Conservation (phyloP, 2,113 vertebrate species). For the Trematomus loennbergii region DNA sequence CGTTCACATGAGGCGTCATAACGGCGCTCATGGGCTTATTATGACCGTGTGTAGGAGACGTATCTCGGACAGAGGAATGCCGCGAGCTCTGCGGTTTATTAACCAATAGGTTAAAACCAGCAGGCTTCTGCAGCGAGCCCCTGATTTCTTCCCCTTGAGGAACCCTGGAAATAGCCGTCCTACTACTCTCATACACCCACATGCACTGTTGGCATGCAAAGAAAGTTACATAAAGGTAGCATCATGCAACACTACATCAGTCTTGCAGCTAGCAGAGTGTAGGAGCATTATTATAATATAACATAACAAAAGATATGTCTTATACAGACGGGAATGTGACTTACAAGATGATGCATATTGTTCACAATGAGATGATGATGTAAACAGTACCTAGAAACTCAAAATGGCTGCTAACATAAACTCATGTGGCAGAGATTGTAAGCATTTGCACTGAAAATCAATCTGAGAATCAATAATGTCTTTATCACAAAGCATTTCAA, state of each 20-base stretch:
- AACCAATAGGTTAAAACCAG: no score
- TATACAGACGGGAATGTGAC: not conserved
- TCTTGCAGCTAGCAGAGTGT: slow-evolving; percentile 3
- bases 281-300: not conserved
- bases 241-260: slow-evolving; percentile 52
- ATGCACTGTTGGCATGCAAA: slow-evolving; percentile 43
- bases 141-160: no score
- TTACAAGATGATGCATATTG: slow-evolving; percentile 14
- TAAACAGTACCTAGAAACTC: not conserved
- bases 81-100: no score
- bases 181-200: slow-evolving; percentile 44
- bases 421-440: not conserved
- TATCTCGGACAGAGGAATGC: no score
- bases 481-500: slow-evolving; percentile 19
- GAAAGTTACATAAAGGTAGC: slow-evolving; percentile 37
- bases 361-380: not conserved
- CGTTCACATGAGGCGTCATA: no score
- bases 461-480: slow-evolving; percentile 6
- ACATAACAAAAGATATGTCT: not conserved
- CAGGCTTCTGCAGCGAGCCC: no score
- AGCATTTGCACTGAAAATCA: not conserved
- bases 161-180: no score
- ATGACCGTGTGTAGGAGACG: no score
- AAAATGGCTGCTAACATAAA: not conserved
- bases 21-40: no score